These are phyloP conservation scores for Himalopsyche tibetana DNA, from an alignment of 2,888 invertebrate genomes.

Conservation along the genomic window DNA sequence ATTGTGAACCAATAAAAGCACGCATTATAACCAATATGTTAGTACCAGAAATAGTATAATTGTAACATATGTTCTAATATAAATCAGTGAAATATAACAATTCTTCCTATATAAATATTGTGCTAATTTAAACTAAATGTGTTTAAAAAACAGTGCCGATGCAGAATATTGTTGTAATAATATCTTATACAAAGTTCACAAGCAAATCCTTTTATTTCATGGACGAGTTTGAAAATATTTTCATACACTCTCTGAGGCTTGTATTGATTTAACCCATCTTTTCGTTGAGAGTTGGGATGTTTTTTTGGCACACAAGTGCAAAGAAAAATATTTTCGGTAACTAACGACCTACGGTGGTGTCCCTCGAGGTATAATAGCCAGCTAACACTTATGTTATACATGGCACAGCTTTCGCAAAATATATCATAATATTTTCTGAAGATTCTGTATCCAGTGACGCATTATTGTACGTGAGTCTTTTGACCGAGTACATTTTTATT, in stretches of 20 bases:
- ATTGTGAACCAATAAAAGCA: too few relatives aligned
- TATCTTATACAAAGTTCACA: not conserved
- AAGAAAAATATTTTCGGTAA: constrained; percentile 40
- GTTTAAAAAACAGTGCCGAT: too few relatives aligned
- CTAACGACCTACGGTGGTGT: constrained; percentile 16
- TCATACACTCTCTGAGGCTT: not conserved
- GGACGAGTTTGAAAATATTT: not conserved
- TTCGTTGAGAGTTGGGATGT: constrained; percentile 14
- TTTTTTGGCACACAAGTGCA: constrained; percentile 35
- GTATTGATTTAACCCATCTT: constrained; percentile 31
- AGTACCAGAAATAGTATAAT: too few relatives aligned
- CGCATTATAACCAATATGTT: too few relatives aligned
- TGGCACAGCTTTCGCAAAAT: not conserved
- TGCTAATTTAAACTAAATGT: too few relatives aligned
- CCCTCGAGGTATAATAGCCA: constrained; percentile 27
- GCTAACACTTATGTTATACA: constrained; percentile 26
- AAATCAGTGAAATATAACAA: too few relatives aligned
- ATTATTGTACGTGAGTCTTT: too few relatives aligned
- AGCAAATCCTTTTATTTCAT: not conserved
- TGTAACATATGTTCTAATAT: too few relatives aligned
- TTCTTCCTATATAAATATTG: too few relatives aligned
- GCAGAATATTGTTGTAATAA: too few relatives aligned
- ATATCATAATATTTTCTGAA: not conserved
- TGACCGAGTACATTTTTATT: too few relatives aligned
- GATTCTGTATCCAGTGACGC: not conserved